Conservation (phyloP, 2,113 vertebrate genomes). For the Cyprinus carpio region DNA sequence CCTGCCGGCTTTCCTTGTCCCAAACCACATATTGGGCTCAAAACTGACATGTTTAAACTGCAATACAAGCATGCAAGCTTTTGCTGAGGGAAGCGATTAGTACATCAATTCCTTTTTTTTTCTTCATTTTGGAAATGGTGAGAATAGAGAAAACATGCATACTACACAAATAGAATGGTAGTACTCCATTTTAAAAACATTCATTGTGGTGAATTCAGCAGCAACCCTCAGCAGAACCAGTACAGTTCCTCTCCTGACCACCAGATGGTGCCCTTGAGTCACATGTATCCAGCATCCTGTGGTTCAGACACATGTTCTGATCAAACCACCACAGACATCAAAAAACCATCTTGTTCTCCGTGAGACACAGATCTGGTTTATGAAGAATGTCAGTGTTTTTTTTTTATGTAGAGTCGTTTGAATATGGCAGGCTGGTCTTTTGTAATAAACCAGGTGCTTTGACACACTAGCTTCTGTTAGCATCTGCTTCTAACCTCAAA, state of each 20-base stretch:
- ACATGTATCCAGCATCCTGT: not conserved
- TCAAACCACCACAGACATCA: constrained; percentile 15
- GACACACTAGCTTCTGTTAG: not conserved
- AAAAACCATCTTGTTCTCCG: constrained; percentile 5
- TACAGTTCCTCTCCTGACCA: not conserved
- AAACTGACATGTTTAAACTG: not conserved
- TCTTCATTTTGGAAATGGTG: too few relatives aligned
- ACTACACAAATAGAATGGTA: not conserved
- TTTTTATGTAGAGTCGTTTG: constrained; percentile 23
- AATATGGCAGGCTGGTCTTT: too few relatives aligned
- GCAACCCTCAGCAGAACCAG: not conserved
- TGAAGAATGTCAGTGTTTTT: constrained; percentile 37
- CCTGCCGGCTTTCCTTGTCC: not conserved
- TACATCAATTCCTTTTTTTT: not conserved
- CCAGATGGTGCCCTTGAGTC: constrained; percentile 46
- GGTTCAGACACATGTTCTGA: not conserved
- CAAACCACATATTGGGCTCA: not conserved
- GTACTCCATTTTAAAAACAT: not conserved
- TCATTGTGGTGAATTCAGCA: not conserved
- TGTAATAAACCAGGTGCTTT: constrained; percentile 34
- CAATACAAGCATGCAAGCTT: not conserved
- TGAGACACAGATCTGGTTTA: constrained; percentile 47
- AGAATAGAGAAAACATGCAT: not conserved
- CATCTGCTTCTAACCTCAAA: not conserved
- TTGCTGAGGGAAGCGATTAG: not conserved